phyloP scores from a whole-genome alignment of 2,113 vertebrate species.

The Eolophus roseicapilla region DNA sequence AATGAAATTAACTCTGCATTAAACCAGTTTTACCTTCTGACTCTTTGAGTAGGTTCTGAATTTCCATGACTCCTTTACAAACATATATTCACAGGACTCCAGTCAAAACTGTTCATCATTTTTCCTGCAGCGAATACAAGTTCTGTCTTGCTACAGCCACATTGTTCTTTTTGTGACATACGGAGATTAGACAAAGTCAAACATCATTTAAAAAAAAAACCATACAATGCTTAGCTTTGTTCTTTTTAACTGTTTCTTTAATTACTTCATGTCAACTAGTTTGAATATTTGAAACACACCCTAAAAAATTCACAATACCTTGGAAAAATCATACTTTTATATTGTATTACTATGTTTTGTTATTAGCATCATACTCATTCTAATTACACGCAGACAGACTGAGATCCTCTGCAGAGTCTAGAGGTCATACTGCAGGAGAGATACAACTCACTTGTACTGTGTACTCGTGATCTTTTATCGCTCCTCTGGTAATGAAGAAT shows the following conservation, averaged over 20 bases:
- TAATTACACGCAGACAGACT: background rate
- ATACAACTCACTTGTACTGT: background rate
- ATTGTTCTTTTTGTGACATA: background rate
- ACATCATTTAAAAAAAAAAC: background rate
- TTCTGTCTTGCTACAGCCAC: background rate
- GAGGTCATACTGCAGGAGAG: background rate
- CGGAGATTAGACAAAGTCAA: background rate
- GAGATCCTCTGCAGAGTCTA: background rate
- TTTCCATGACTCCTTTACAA: background rate
- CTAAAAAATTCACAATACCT: background rate
- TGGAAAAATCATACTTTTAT: background rate
- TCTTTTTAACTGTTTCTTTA: background rate
- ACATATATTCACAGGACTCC: background rate
- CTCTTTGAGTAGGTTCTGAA: background rate
- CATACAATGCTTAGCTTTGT: background rate
- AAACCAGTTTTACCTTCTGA: background rate
- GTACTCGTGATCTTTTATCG: background rate
- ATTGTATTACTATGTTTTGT: background rate
- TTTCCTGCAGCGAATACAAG: background rate
- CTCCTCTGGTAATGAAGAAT: conserved; percentile 1
- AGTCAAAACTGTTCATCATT: background rate
- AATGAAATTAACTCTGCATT: conserved; percentile 1
- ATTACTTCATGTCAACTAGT: background rate
- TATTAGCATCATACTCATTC: background rate
- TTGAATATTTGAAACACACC: background rate